Evolutionary conservation across 30 jellyfish, hydroid and myxozoan genomes (phyloP), one percentile per base, ranked within the genome.

Genomic region (Aurelia aurita): DNA sequence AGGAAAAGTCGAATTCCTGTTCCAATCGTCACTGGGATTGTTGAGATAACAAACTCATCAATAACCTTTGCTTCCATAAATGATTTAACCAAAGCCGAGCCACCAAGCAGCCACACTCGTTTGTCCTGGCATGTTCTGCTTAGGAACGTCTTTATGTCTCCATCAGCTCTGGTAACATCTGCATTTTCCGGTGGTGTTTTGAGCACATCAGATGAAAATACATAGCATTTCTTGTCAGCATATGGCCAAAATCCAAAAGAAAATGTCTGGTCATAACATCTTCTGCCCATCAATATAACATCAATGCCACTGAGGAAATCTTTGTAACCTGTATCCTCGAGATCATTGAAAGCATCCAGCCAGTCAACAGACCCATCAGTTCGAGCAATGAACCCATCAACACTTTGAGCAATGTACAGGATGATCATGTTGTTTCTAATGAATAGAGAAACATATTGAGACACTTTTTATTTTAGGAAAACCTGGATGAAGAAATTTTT

Each of bases 321-420:
- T 18, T 15, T 29, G 60, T 69, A 82, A 7, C 80, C 53, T 4
- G 28, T 63, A 6, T 34, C 85, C 68, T 78, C 7, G 25, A 59
- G 58, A 25, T 67, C 88, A 62, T 85, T 65, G 78, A 58, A 72
- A 2, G 54, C 72, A 59, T 72, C 65, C 3, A 85, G 78, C 88
- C 88, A 85, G 77, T 58, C 74, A 8, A 85, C 51, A 1, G 83
- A 46, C 18, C 94, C 94, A 85, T 74, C 84, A 0, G 83, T 23
- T 1, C 83, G 64, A 49, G 94, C 94, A 58, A 85, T 34, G 57
- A 69, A 85, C 18, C 94, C 94, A 72, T 85, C 94, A 22, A 85
- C 39, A 72, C 88, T 72, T 62, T 62, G 83, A 20, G 94, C 94
- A 59, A 85, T 85, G 61, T 85, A 85, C 32, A 82, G 68, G 32